A percentile compares a stretch with the other conserved stretches of the same genome.
Conservation (phyloP, 92 coral and sea anemone genomes). For the Palythoa grandis region DNA sequence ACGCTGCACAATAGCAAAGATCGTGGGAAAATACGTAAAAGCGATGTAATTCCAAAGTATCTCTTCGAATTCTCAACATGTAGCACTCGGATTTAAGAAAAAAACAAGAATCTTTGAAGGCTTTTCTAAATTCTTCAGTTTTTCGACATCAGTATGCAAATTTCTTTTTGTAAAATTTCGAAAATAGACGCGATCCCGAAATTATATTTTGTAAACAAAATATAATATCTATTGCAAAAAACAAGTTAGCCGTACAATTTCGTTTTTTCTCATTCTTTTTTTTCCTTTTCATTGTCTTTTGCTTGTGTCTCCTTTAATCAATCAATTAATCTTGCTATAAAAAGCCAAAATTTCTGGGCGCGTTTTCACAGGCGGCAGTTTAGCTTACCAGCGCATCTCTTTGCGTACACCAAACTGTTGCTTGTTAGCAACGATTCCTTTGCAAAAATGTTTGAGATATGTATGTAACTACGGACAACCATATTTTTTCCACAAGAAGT, state of each 20-base stretch:
- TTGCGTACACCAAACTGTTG: no score
- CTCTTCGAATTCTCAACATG: conserved; percentile 11
- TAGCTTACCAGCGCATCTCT: no score
- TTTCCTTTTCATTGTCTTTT: neutral
- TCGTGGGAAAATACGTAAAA: conserved; percentile 41
- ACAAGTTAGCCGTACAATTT: neutral
- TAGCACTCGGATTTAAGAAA: neutral
- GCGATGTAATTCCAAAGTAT: conserved; percentile 9
- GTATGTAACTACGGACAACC: no score
- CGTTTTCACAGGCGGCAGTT: no score
- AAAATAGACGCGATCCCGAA: neutral
- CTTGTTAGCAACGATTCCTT: no score
- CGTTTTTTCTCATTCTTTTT: neutral
- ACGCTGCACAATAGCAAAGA: conserved; percentile 26
- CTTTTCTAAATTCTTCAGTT: neutral
- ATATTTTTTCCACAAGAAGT: no score
- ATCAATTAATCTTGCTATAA: neutral
- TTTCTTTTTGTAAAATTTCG: neutral
- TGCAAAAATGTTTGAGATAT: no score
- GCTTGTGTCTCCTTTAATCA: neutral
- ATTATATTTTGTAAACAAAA: neutral
- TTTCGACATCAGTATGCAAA: neutral
- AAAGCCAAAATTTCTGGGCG: neutral
- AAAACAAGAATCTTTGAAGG: neutral
- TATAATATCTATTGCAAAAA: neutral